A percentile compares a stretch with the other conserved stretches of the same genome.
These are phyloP conservation scores for Dendrolimus houi DNA, from an alignment of 2,888 invertebrate genomes.

Conservation along the genomic window DNA sequence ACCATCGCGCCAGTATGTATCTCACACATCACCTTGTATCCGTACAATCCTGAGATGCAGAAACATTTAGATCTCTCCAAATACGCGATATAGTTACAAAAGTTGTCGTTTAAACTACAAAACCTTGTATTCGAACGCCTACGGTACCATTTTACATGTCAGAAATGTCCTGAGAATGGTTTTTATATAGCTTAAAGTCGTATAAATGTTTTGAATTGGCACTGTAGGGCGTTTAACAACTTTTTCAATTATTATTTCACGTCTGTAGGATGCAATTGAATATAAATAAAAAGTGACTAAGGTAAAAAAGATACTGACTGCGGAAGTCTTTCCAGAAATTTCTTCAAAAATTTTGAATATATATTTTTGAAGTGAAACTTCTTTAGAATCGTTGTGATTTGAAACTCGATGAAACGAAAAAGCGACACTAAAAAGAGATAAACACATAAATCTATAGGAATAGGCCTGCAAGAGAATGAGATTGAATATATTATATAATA, in stretches of 20 bases:
- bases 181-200: neutral
- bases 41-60: slow-evolving; percentile 49
- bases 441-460: no score
- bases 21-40: slow-evolving; percentile 15
- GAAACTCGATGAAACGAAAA: no score
- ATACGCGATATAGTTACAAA: slow-evolving; percentile 59
- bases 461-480: no score
- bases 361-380: no score
- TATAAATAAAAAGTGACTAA: no score
- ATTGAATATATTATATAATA: no score
- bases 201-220: slow-evolving; percentile 11
- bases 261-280: no score
- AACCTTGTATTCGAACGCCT: slow-evolving; percentile 68
- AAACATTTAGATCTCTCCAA: slow-evolving; percentile 53
- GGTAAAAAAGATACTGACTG: no score
- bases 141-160: slow-evolving; percentile 50
- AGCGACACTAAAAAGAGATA: no score
- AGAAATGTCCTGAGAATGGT: neutral
- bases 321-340: no score
- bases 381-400: no score
- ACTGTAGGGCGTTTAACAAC: slow-evolving; percentile 4
- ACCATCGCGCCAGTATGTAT: slow-evolving; percentile 1
- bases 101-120: slow-evolving; percentile 69
- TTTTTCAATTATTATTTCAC: neutral
- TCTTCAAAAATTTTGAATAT: no score